These are phyloP conservation scores for Catostylus mosaicus DNA, from an alignment of 30 jellyfish, hydroid and myxozoan species.

Conservation along the genomic window DNA sequence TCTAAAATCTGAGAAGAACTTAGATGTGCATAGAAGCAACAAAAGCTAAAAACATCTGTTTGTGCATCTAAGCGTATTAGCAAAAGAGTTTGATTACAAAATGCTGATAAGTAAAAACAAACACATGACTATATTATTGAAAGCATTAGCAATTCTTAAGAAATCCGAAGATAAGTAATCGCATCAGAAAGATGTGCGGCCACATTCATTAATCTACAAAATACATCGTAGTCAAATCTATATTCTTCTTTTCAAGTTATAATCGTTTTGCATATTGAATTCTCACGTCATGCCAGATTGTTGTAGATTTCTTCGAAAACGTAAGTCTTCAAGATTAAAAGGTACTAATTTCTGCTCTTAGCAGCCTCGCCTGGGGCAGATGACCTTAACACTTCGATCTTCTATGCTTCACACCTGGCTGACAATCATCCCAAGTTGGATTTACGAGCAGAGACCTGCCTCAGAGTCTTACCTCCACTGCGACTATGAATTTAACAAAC, in stretches of 20 bases:
- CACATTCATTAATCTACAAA: constrained; percentile 11
- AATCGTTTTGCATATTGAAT: background rate
- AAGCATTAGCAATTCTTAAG: constrained; percentile 12
- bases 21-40: background rate
- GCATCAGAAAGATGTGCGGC: constrained; percentile 33
- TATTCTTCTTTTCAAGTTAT: background rate
- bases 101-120: constrained; percentile 4
- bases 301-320: background rate
- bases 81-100: background rate
- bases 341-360: background rate
- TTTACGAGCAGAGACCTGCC: no score
- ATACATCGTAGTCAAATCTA: background rate
- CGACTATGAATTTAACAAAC: no score
- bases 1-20: no score
- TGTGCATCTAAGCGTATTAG: constrained; percentile 15
- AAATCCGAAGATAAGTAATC: constrained; percentile 21
- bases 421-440: no score
- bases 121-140: constrained; percentile 15
- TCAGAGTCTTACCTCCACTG: no score
- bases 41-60: background rate
- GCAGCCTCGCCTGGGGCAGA: background rate
- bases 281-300: constrained; percentile 4
- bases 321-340: background rate
- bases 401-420: no score
- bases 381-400: no score